Base-by-base conservation (phyloP, 2,888 invertebrate genomes). In the Parnassius smintheus region DNA sequence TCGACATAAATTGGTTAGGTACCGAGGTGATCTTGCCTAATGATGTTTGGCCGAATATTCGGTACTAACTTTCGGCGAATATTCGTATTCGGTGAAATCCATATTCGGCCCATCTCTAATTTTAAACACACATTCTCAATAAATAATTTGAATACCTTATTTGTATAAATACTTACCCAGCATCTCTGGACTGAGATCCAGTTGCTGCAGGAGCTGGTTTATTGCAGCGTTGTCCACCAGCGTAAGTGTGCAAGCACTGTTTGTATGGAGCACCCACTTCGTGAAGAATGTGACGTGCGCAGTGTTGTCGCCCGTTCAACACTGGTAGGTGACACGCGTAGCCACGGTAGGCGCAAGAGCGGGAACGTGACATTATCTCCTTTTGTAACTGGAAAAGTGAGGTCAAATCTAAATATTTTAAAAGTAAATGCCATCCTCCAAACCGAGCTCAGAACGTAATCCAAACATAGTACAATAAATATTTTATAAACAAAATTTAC, bases 191-290 rank as follows among this genome's bases (percentile, higher is more conserved):
- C 56, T 64, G 64, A 7, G 64, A 1, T 59, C 94, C 49, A 22
- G 55, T 44, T 1, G 61, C 41, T 45, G 56, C 10, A 0, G 95
- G 95, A 2, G 97, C 96, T 0, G 97, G 95, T 75, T 95, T 93
- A n/a, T 93, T 86, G 79, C 98, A 98, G 66, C 96, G 92, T 69
- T 95, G 94, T 0, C 95, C 95, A 66, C 94, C 96, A 59, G 93
- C 93, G 25, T 72, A 93, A 72, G 81, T 93, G 93, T 68, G 95
- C 0, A 93, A 91, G 79, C 98, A 99, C 70, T 96, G 96, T 66
- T 94, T 94, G 81, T 94, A 99, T 0, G 98, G 97, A 0, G 98
- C 97, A 11, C 88, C 93, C 8, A 95, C 93, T 81, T 98, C 98
- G 71, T 95, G 66, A 11, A 98, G 86, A 67, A 98, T 96, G 75